Percentiles rank a stretch among this genome's conserved stretches.
phyloP scores from a whole-genome alignment of 2,113 vertebrate genomes.

The Prunella fulvescens region DNA sequence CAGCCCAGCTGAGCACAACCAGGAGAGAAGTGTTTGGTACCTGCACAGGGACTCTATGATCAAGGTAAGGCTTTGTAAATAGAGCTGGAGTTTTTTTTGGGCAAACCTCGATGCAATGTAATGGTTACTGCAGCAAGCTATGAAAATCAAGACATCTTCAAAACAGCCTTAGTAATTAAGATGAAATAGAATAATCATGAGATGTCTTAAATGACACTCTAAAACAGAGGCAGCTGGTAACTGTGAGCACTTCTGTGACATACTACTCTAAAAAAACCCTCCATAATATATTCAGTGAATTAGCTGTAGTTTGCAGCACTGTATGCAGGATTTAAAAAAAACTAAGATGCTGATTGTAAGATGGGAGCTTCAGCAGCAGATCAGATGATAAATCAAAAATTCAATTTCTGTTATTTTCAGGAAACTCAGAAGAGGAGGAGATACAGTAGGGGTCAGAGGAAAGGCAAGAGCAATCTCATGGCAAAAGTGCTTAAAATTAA shows the following conservation, averaged over 20 bases:
- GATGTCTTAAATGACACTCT: background rate
- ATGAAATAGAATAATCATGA: background rate
- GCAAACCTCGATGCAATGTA: background rate
- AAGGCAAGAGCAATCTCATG: background rate
- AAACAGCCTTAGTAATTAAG: background rate
- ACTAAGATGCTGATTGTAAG: background rate
- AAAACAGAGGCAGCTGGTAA: background rate
- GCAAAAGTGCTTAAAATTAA: background rate
- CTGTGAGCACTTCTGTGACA: background rate
- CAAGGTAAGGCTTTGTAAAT: conserved; percentile 69
- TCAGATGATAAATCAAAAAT: background rate
- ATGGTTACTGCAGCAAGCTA: background rate
- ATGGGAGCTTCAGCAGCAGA: background rate
- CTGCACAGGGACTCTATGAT: background rate
- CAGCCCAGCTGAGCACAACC: background rate
- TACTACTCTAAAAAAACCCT: background rate
- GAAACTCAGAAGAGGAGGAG: background rate
- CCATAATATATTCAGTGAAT: background rate
- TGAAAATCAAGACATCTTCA: background rate
- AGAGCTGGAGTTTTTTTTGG: background rate
- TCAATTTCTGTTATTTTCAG: background rate
- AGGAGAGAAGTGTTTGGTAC: conserved; percentile 15
- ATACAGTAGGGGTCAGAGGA: background rate
- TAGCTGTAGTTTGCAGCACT: background rate
- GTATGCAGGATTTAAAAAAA: background rate